Evolutionary conservation across 2,113 vertebrate species (phyloP).

Genomic region (Lutjanus erythropterus): DNA sequence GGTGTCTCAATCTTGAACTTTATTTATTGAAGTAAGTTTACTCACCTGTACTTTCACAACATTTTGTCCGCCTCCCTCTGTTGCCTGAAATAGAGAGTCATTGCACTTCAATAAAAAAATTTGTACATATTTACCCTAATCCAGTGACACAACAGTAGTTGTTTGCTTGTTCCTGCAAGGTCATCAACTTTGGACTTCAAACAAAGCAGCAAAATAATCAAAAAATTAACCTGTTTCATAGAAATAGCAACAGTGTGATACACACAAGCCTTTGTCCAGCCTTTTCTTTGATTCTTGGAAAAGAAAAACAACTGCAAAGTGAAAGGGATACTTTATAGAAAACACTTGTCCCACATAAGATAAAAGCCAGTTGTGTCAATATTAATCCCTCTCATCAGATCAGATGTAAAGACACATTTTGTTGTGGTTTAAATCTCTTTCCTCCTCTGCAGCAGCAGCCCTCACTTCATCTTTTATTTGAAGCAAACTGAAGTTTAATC

Average conservation of each 20-base stretch:
- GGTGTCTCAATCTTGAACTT: too few relatives aligned
- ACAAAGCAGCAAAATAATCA: not conserved
- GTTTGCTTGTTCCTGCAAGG: not conserved
- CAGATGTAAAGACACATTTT: not conserved
- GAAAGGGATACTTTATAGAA: too few relatives aligned
- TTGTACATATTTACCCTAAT: not conserved
- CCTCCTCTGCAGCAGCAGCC: not conserved
- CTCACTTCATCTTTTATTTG: too few relatives aligned
- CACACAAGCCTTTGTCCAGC: not conserved
- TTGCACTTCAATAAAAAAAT: not conserved
- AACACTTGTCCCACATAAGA: not conserved
- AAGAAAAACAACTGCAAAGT: too few relatives aligned
- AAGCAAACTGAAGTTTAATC: not conserved
- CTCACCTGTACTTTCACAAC: too few relatives aligned
- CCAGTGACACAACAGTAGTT: not conserved
- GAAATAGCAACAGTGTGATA: not conserved
- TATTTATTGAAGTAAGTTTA: not conserved
- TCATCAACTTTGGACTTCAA: not conserved
- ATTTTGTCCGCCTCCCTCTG: too few relatives aligned
- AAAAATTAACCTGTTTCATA: not conserved
- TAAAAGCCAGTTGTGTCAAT: not conserved
- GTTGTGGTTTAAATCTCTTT: not conserved
- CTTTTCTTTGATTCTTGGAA: not conserved
- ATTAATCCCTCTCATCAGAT: not conserved
- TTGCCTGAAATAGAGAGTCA: constrained; percentile 23